A percentile compares a stretch with the other conserved stretches of the same genome.
phyloP scores from a whole-genome alignment of 2,113 vertebrate species.

The Apus apus region DNA sequence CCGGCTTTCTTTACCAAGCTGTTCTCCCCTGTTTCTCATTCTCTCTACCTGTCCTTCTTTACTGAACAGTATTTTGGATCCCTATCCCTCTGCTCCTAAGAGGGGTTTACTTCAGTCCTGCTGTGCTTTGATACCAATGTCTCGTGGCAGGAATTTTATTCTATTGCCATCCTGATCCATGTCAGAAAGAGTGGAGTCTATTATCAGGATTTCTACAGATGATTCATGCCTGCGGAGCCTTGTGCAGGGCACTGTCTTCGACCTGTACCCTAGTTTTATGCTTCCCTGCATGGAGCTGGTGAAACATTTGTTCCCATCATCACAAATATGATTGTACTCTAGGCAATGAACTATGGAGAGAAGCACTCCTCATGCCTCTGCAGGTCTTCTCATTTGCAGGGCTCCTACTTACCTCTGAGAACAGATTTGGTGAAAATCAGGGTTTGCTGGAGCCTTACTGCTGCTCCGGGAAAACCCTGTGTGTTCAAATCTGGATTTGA shows the following conservation, averaged over 20 bases:
- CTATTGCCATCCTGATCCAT: neutral
- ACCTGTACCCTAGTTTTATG: neutral
- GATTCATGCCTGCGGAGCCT: neutral
- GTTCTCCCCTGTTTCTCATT: neutral
- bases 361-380: neutral
- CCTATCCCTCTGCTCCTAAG: neutral
- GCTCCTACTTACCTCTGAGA: neutral
- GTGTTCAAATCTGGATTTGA: neutral
- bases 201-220: neutral
- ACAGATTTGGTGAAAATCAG: neutral
- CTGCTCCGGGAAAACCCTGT: neutral
- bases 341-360: neutral
- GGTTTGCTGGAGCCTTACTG: neutral
- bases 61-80: neutral
- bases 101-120: neutral
- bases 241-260: neutral
- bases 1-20: neutral
- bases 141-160: neutral
- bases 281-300: neutral
- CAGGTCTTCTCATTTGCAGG: neutral
- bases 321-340: neutral
- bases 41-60: neutral
- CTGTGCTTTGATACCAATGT: rapidly evolving
- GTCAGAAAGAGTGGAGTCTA: neutral
- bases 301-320: neutral